These are phyloP conservation scores for Imbricaverruca yamaguchii DNA, from an alignment of 2,888 invertebrate species.

Conservation along the genomic window DNA sequence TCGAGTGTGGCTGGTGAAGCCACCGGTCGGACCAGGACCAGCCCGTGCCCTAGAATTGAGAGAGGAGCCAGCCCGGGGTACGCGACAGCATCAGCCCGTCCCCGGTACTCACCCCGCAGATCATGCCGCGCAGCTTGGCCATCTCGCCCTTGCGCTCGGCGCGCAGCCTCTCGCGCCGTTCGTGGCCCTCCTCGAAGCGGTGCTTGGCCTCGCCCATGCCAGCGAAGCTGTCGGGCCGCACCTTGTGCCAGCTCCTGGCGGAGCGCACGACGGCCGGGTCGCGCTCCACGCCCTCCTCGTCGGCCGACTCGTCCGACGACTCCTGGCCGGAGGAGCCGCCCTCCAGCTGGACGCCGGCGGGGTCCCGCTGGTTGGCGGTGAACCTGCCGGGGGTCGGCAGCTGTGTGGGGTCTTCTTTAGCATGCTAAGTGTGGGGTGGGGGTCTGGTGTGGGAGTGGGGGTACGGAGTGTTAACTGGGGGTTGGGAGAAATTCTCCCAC, in stretches of 20 bases:
- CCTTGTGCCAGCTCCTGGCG: slow-evolving; percentile 37
- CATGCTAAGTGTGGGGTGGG: no score
- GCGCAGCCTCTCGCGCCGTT: slow-evolving; percentile 53
- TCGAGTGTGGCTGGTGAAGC: no score
- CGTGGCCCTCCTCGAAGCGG: slow-evolving; percentile 22
- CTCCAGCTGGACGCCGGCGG: slow-evolving; percentile 56
- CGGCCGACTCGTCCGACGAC: slow-evolving; percentile 49
- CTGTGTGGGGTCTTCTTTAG: no score
- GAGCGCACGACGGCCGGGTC: slow-evolving; percentile 27
- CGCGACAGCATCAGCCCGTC: no score
- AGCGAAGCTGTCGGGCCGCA: slow-evolving; percentile 31
- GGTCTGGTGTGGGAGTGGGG: no score
- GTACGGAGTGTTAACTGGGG: no score
- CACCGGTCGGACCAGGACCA: no score
- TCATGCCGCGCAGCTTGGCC: slow-evolving; percentile 70
- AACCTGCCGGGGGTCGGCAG: no score
- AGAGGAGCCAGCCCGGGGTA: no score
- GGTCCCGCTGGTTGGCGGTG: slow-evolving; percentile 62
- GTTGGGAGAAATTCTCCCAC: no score
- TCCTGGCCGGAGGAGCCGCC: slow-evolving; percentile 47
- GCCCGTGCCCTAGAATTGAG: no score
- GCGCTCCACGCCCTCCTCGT: slow-evolving; percentile 32
- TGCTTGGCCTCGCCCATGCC: slow-evolving; percentile 33
- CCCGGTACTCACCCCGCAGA: slow-evolving; percentile 45
- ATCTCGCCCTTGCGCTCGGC: slow-evolving; percentile 83